These are phyloP conservation scores for Lepus europaeus DNA, from an alignment of 2,113 vertebrate genomes.

Conservation along the genomic window DNA sequence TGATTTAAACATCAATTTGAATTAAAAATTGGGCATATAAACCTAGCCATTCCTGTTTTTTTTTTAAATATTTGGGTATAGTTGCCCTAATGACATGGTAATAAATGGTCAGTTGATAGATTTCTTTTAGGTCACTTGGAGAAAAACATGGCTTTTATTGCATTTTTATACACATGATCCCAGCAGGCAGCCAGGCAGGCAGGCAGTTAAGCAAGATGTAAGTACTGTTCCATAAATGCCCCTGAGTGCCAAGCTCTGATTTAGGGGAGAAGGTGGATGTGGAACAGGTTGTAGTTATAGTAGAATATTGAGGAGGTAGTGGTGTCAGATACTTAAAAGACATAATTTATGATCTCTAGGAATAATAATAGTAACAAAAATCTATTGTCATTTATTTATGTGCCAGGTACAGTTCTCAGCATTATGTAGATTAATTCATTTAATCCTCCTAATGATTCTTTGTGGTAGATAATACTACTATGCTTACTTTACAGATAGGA, in stretches of 20 bases:
- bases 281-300: background rate
- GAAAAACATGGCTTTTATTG: constrained; percentile 49
- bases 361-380: constrained; percentile 50
- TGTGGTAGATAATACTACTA: constrained; percentile 21
- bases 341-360: background rate
- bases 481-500: background rate
- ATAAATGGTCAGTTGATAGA: background rate
- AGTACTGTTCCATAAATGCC: background rate
- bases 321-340: constrained; percentile 32
- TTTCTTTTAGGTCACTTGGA: constrained; percentile 36
- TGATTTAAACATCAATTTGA: constrained; percentile 52
- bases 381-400: background rate
- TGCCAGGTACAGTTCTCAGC: background rate
- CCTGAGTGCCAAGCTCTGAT: constrained; percentile 7
- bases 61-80: background rate
- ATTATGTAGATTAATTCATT: constrained; percentile 22
- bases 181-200: background rate
- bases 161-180: background rate
- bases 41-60: background rate
- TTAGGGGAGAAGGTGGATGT: background rate
- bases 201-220: constrained; percentile 12
- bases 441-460: background rate
- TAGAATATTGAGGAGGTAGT: background rate
- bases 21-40: constrained; percentile 8
- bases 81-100: background rate